phyloP scores from a whole-genome alignment of 2,888 invertebrate genomes.

The Rhingia rostrata region DNA sequence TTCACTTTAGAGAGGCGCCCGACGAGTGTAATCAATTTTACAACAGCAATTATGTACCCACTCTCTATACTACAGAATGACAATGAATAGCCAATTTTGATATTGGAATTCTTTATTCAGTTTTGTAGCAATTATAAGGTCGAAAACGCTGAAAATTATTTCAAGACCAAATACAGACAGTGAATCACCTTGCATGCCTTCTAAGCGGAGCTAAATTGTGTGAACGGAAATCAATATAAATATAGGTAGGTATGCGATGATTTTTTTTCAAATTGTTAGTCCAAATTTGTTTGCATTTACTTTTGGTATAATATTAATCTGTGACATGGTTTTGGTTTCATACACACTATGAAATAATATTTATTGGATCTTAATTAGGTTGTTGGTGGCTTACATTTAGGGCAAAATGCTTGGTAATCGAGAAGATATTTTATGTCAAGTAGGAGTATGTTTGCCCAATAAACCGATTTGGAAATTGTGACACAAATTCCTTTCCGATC shows the following conservation, averaged over 20 bases:
- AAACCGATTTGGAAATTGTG: no score
- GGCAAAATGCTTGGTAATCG: background rate
- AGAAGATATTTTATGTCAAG: background rate
- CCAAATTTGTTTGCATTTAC: conserved; percentile 35
- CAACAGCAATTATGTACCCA: conserved; percentile 50
- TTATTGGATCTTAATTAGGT: conserved; percentile 8
- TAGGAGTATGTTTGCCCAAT: background rate
- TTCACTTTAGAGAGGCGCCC: conserved; percentile 59
- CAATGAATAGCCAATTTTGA: conserved; percentile 55
- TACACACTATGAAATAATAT: background rate
- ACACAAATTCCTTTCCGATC: no score
- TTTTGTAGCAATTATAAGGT: conserved; percentile 48
- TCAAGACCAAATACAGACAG: conserved; percentile 35
- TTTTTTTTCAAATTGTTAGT: conserved; percentile 58
- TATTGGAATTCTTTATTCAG: conserved; percentile 53
- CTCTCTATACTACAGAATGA: conserved; percentile 37
- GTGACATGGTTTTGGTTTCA: conserved; percentile 18
- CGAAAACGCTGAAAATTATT: conserved; percentile 50
- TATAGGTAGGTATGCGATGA: conserved; percentile 36
- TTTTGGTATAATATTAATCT: conserved; percentile 45
- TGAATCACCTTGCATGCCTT: conserved; percentile 55
- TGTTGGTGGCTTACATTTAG: background rate
- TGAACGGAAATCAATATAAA: conserved; percentile 30
- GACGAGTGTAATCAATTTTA: conserved; percentile 39
- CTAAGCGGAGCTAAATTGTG: conserved; percentile 27